phyloP scores from a whole-genome alignment of 2,113 vertebrate species.

The Fregata magnificens region DNA sequence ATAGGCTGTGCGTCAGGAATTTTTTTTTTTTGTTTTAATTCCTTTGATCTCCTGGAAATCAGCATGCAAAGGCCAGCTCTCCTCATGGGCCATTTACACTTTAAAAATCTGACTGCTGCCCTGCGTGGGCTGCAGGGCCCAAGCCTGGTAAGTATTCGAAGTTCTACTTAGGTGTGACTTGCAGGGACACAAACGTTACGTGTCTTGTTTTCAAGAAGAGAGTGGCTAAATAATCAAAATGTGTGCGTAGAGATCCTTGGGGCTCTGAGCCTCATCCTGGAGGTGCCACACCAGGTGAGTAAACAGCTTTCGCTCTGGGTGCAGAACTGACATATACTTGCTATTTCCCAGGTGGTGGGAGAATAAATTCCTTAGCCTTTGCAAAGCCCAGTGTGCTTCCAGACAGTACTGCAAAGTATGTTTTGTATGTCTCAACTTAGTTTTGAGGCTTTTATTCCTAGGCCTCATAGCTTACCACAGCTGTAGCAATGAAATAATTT shows the following conservation, averaged over 20 bases:
- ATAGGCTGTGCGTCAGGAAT: background rate
- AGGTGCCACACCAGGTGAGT: background rate
- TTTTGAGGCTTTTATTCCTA: background rate
- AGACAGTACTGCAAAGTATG: background rate
- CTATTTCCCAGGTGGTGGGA: background rate
- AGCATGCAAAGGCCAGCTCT: background rate
- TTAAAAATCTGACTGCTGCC: background rate
- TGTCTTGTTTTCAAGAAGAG: background rate
- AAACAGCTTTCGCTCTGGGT: rapidly evolving
- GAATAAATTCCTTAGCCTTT: background rate
- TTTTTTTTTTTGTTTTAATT: background rate
- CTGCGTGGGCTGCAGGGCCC: background rate
- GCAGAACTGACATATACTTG: background rate
- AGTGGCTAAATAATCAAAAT: background rate
- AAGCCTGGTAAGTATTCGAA: background rate
- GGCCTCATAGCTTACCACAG: background rate
- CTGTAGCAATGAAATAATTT: background rate
- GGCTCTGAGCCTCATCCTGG: background rate
- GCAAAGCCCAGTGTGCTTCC: background rate
- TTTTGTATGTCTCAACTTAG: background rate
- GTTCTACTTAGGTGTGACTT: background rate
- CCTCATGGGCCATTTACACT: background rate
- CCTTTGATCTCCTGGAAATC: background rate
- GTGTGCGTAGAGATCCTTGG: background rate
- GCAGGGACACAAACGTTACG: background rate